Conservation (phyloP, 2,797 vertebrate genomes). For the Erethizon dorsatum region DNA sequence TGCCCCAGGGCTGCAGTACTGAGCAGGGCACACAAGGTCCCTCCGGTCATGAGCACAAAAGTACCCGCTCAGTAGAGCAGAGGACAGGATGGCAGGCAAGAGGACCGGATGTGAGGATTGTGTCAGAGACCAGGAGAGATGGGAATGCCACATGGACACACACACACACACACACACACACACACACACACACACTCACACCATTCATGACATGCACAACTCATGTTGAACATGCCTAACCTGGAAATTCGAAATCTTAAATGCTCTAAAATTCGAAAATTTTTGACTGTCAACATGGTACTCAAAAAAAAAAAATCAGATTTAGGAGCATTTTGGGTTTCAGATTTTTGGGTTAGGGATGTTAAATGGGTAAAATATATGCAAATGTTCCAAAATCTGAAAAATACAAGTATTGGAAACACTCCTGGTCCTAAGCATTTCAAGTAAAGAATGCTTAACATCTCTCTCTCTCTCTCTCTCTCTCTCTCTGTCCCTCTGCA, state of each 20-base stretch:
- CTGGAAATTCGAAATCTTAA: neutral
- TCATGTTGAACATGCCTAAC: rapidly evolving
- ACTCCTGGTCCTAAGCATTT: neutral
- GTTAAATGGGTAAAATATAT: neutral
- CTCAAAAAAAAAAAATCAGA: neutral
- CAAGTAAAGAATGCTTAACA: neutral
- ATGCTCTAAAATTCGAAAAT: neutral
- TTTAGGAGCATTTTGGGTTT: neutral
- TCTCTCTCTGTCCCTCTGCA: neutral
- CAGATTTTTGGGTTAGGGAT: neutral
- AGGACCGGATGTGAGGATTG: rapidly evolving
- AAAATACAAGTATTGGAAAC: neutral
- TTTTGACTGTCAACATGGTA: neutral
- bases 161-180: neutral
- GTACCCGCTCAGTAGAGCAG: rapidly evolving
- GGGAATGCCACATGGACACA: rapidly evolving
- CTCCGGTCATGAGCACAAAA: rapidly evolving
- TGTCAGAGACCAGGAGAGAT: neutral
- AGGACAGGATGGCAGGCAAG: neutral
- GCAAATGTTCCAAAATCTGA: neutral
- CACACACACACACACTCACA: neutral
- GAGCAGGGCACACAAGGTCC: too few species aligned
- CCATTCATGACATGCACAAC: too few species aligned
- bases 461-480: too few species aligned
- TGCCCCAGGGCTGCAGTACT: neutral